Conservation (phyloP, 2,888 invertebrate species). For the Agriotes lineatus region DNA sequence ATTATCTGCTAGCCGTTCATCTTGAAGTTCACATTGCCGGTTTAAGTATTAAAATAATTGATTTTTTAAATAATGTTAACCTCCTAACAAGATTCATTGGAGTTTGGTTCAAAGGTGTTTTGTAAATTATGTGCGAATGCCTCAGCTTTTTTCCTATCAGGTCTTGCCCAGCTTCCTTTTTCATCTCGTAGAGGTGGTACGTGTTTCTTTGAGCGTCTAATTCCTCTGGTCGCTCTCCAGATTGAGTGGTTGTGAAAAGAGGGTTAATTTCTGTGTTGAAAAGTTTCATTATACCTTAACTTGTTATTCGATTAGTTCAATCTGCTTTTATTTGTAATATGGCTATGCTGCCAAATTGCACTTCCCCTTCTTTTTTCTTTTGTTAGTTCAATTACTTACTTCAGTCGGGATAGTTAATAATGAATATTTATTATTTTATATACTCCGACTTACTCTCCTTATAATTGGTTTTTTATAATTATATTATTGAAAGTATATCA, state of each 20-base stretch:
- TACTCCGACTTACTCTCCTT: background rate
- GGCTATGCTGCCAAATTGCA: background rate
- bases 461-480: too few relatives aligned
- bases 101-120: conserved; percentile 12
- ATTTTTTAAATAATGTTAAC: background rate
- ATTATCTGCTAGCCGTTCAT: background rate
- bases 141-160: background rate
- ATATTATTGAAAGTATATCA: too few relatives aligned
- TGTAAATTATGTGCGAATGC: conserved; percentile 1
- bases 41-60: background rate
- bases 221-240: background rate
- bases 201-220: background rate
- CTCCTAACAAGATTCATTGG: conserved; percentile 4
- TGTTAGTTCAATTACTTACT: background rate
- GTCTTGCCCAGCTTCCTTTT: background rate
- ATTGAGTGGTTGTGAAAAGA: background rate
- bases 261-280: background rate
- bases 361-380: conserved; percentile 1
- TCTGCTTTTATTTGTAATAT: background rate
- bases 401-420: background rate
- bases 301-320: background rate
- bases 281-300: background rate
- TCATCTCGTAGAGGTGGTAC: background rate
- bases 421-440: background rate
- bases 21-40: background rate